These are phyloP conservation scores for Scaptomyza tumidula DNA, from an alignment of 2,888 invertebrate genomes.

Conservation along the genomic window DNA sequence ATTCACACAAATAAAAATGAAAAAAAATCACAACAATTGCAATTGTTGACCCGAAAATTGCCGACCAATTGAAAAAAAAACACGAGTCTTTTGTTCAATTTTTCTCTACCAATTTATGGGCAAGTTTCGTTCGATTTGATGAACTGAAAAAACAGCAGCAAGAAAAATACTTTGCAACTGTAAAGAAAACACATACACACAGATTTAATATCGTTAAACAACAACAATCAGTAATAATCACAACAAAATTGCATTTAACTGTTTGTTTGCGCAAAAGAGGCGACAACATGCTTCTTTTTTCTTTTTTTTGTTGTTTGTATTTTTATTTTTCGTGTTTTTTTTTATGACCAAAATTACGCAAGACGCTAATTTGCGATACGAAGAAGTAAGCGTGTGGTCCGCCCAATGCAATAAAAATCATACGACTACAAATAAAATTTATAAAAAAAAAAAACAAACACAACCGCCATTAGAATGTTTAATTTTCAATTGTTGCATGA, in stretches of 20 bases:
- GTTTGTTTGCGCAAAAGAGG: conserved; percentile 16
- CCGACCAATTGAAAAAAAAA: conserved; percentile 42
- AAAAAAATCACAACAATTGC: conserved; percentile 11
- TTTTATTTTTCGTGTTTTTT: conserved; percentile 11
- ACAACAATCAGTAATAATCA: conserved; percentile 38
- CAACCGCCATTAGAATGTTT: conserved; percentile 34
- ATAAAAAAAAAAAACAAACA: conserved; percentile 27
- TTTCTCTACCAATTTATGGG: conserved; percentile 17
- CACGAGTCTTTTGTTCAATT: conserved; percentile 21
- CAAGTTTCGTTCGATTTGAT: conserved; percentile 44
- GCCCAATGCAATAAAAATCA: conserved; percentile 22
- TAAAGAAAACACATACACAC: conserved; percentile 16
- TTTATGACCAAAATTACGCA: conserved; percentile 49
- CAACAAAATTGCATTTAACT: conserved; percentile 48
- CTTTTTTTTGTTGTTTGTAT: not conserved
- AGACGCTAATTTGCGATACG: conserved; percentile 52
- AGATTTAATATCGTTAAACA: conserved; percentile 34
- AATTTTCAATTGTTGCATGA: conserved; percentile 15
- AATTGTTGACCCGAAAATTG: conserved; percentile 35
- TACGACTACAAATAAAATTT: conserved; percentile 21
- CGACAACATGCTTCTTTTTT: conserved; percentile 40
- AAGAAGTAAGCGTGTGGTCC: conserved; percentile 25
- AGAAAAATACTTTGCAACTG: conserved; percentile 4
- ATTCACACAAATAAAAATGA: not conserved
- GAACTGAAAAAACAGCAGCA: conserved; percentile 14